Base-by-base conservation (phyloP, 2,113 vertebrate species). In the Puma concolor region DNA sequence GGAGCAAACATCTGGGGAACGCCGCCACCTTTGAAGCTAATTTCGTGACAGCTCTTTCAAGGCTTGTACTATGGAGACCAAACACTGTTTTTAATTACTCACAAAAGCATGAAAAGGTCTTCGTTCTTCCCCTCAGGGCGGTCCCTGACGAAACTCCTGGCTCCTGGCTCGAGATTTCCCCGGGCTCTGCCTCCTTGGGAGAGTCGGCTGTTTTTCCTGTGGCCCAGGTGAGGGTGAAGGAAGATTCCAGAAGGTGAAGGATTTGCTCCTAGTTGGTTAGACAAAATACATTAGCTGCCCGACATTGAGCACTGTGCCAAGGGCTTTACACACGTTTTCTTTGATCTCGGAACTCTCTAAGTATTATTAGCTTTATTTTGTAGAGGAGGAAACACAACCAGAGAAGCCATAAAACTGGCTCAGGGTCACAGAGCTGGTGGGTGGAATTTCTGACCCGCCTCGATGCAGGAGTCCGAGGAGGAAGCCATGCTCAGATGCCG, bases 21-120 rank as follows among this genome's bases (percentile, higher is more conserved):
- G 38, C 74, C 0, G 0, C 33, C 57, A 52, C 82, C 71, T 90
- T 88, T 88, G 94, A 95, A 98, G 96, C 69, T 64, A 17, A 25
- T 63, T 85, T 63, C 33, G 86, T 54, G 79, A 72, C 25, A 19
- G 88, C 54, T 95, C 29, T 52, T 66, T 83, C 41, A 2, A 93
- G 0, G 3, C 1, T 10, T 16, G 38, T 9, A 9, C 29, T 50
- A 1, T 5, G 1, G 50, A 80, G 95, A 76, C 87, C 83, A 38
- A 87, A 81, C 11, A 54, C 38, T 0, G 7, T 29, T 54, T 93
- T 82, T 96, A 97, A 96, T 86, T 36, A 91, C 89, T 81, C 74
- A 8, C 0, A 2, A 71, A 80, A 64, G 92, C 23, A 10, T 0
- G 13, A 9, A 27, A 77, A 74, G 23, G 4, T 12, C 38, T 29